Evolutionary conservation across 1,140 invertebrate genomes (phyloP).

Genomic region (Meloidogyne exigua): DNA sequence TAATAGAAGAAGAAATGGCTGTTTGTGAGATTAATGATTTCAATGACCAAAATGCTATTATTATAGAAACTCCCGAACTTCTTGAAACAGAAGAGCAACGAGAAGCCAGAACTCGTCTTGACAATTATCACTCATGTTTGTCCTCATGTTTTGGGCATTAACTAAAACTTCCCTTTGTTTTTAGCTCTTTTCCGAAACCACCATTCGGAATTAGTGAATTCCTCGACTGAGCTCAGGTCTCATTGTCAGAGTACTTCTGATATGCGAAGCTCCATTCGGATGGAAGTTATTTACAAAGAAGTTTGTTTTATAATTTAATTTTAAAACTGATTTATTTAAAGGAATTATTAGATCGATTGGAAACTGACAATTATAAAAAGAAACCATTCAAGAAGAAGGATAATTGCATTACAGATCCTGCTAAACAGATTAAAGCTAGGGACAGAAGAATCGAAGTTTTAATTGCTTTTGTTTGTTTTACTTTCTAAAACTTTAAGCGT

Average conservation of each 20-base stretch:
- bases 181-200: not conserved
- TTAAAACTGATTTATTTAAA: not conserved
- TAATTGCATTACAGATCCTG: constrained; percentile 27
- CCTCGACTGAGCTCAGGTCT: not conserved
- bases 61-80: not conserved
- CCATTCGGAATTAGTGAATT: not conserved
- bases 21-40: not conserved
- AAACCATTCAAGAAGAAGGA: constrained; percentile 24
- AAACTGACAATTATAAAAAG: constrained; percentile 12
- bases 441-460: constrained; percentile 28
- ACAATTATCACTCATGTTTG: not conserved
- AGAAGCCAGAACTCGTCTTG: not conserved
- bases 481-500: constrained; percentile 19
- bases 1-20: not conserved
- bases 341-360: constrained; percentile 29
- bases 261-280: not conserved
- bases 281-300: not conserved
- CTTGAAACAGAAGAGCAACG: not conserved
- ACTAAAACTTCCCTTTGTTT: not conserved
- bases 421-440: constrained; percentile 24
- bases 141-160: not conserved
- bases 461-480: not conserved
- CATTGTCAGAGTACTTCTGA: not conserved
- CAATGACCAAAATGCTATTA: constrained; percentile 3
- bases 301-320: not conserved